Percentiles rank a stretch among this genome's conserved stretches.
These are phyloP conservation scores for Raja brachyura DNA, from an alignment of 2,113 vertebrate species.

Conservation along the genomic window DNA sequence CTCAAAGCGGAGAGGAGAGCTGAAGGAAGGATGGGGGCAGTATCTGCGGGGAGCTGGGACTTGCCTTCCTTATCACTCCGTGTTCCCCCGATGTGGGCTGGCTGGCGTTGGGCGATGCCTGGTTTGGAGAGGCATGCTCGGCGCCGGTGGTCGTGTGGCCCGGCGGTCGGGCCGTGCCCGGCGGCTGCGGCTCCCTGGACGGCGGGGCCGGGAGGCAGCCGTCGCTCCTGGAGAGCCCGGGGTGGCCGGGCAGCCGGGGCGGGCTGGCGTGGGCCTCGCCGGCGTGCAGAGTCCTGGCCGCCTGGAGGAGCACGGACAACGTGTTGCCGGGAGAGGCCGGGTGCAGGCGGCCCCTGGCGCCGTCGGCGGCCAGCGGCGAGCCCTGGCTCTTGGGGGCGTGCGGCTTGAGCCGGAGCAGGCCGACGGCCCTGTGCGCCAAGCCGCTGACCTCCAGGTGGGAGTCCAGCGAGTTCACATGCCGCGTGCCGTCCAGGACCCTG, in stretches of 20 bases:
- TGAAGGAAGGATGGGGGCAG: too few relatives aligned
- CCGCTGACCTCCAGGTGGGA: conserved; percentile 51
- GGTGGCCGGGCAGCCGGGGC: neutral
- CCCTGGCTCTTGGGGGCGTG: conserved; percentile 28
- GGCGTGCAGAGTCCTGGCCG: neutral
- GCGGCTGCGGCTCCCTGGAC: neutral
- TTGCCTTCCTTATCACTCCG: neutral
- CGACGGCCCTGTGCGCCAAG: neutral
- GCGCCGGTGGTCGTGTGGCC: neutral
- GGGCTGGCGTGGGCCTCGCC: neutral
- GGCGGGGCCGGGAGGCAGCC: too few relatives aligned
- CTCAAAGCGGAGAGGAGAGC: too few relatives aligned
- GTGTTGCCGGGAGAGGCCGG: neutral
- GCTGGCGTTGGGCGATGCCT: neutral
- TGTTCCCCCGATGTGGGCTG: neutral
- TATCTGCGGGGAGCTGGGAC: neutral
- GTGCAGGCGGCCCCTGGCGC: neutral
- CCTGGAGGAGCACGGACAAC: neutral
- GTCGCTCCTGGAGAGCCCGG: too few relatives aligned
- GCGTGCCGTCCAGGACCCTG: conserved; percentile 59
- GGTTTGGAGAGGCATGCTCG: neutral
- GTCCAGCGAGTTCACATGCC: conserved; percentile 73
- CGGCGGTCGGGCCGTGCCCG: neutral
- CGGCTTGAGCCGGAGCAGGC: neutral
- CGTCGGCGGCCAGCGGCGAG: neutral